phyloP scores from a whole-genome alignment of 2,888 invertebrate genomes.

The Polymixis flavicincta region DNA sequence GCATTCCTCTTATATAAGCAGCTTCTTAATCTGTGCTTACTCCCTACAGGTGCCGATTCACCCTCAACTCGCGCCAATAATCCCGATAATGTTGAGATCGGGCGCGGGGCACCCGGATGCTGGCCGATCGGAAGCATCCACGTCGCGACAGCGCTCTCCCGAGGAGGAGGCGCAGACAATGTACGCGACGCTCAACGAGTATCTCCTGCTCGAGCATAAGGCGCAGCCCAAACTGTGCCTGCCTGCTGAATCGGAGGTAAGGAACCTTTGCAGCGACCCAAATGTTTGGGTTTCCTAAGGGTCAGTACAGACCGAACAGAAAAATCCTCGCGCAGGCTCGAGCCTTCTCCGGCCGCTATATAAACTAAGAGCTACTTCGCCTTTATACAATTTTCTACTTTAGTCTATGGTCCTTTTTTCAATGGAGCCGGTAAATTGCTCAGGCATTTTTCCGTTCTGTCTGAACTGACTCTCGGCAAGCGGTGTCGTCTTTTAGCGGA shows the following conservation, averaged over 20 bases:
- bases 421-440: no score
- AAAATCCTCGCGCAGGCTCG: no score
- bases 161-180: constrained; percentile 79
- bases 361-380: no score
- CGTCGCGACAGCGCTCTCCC: constrained; percentile 58
- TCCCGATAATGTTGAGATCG: constrained; percentile 89
- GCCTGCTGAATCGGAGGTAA: constrained; percentile 92
- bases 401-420: no score
- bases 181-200: constrained; percentile 92
- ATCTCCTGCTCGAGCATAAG: constrained; percentile 92
- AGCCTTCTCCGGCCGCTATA: no score
- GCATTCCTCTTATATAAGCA: not conserved
- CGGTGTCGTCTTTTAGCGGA: no score
- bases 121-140: constrained; percentile 79
- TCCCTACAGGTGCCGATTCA: constrained; percentile 86
- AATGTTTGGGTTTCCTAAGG: no score
- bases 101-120: constrained; percentile 93
- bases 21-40: not conserved
- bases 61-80: constrained; percentile 84
- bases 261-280: not conserved
- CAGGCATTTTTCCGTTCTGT: no score
- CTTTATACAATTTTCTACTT: no score
- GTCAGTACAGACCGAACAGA: no score
- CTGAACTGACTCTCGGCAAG: no score
- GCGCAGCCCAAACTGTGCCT: constrained; percentile 93